A percentile compares a stretch with the other conserved stretches of the same genome.
Evolutionary conservation across 2,888 invertebrate species (phyloP).

Genomic region (Lissocephala sabroskyi): DNA sequence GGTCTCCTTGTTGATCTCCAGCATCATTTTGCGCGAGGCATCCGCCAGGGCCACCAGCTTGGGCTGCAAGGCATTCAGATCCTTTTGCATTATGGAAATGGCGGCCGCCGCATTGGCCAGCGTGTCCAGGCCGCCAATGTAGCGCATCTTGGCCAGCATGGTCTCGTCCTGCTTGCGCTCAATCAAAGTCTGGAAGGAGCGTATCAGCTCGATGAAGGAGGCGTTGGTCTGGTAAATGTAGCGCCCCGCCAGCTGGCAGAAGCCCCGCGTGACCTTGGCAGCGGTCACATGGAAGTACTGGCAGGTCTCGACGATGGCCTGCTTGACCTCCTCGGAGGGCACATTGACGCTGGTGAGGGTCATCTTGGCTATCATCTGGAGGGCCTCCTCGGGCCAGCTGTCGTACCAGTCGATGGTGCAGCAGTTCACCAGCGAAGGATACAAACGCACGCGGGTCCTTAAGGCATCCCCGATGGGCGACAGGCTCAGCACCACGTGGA

Average conservation of each 20-base stretch:
- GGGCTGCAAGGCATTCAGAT: slow-evolving; percentile 87
- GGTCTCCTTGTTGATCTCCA: slow-evolving; percentile 83
- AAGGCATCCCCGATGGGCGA: slow-evolving; percentile 89
- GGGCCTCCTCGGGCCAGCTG: slow-evolving; percentile 88
- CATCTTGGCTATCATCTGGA: slow-evolving; percentile 86
- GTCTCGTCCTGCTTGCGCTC: slow-evolving; percentile 81
- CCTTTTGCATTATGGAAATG: slow-evolving; percentile 84
- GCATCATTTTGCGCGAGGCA: slow-evolving; percentile 85
- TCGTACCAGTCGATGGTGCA: slow-evolving; percentile 96
- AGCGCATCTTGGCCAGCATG: slow-evolving; percentile 81
- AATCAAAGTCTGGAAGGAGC: slow-evolving; percentile 84
- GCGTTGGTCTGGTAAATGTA: slow-evolving; percentile 93
- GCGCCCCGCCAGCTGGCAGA: slow-evolving; percentile 78
- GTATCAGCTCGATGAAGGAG: slow-evolving; percentile 88
- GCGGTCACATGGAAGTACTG: slow-evolving; percentile 91
- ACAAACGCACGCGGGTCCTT: slow-evolving; percentile 85
- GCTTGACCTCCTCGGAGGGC: slow-evolving; percentile 75
- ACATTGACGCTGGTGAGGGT: slow-evolving; percentile 81
- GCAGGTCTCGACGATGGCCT: slow-evolving; percentile 83
- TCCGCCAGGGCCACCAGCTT: slow-evolving; percentile 84
- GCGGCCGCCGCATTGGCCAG: slow-evolving; percentile 86
- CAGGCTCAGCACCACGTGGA: slow-evolving; percentile 84
- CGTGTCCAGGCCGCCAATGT: slow-evolving; percentile 86
- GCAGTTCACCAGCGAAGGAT: slow-evolving; percentile 92
- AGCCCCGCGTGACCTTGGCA: slow-evolving; percentile 77